Base-by-base conservation (phyloP, 2,797 vertebrate species). In the Ptychadena robeensis region DNA sequence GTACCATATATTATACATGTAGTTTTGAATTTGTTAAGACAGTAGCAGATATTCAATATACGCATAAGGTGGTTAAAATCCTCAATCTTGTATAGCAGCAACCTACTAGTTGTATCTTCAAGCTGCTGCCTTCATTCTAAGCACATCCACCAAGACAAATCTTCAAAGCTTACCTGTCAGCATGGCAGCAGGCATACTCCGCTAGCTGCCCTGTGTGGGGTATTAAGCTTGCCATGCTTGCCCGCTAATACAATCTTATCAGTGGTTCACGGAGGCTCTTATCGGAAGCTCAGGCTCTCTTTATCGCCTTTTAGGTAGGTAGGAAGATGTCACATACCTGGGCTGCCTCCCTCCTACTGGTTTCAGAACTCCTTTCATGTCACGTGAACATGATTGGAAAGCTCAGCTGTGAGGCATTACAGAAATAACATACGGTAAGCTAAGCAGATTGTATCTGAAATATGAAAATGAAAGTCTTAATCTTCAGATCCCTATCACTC, bases 221-320 rank as follows among this genome's bases (percentile, higher is more conserved):
- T 53, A 48, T 68, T 75, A 84, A 75, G 77, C 30, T 14, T 69
- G n/a, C 25, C 65, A 63, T 80, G 35, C 48, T 67, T 27, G 35
- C 34, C 71, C 59, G 70, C 68, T n/a, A 38, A 40, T 32, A 80
- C 69, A 84, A 74, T 73, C 48, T 69, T 80, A 80, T 84, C 74
- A 48, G 22, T 64, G 48, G 32, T 69, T 40, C 53, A 37, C 70
- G 48, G 70, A 68, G 28, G 18, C 25, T 79, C 82, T 74, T 80
- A 84, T 84, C 77, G 30, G 53, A 27, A 35, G 28, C 40, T 66
- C 71, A 74, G 64, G 44, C 37, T 80, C 48, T 53, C 48, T 32
- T 75, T 80, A 84, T 84, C 82, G 80, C 76, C 22, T 15, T 63
- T 69, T 32, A 80, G 77, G 64, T 80, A 69, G 77, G 65, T 84